phyloP scores from a whole-genome alignment of 2,888 invertebrate species.

The Thecocarcelia acutangulata region DNA sequence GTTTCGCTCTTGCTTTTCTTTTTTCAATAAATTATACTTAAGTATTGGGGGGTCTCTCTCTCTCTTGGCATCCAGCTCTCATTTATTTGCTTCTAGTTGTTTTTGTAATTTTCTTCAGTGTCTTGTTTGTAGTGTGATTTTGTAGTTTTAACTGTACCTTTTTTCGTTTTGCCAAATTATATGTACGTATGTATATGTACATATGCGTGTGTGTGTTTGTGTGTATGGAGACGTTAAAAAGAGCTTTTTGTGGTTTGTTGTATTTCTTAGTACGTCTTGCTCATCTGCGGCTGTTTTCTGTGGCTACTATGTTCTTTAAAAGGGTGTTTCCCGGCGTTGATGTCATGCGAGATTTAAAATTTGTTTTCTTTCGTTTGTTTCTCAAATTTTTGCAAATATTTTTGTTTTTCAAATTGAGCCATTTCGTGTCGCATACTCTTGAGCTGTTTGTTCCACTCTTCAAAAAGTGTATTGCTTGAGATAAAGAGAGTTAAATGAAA shows the following conservation, averaged over 20 bases:
- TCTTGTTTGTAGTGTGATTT: conserved; percentile 45
- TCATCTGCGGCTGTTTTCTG: conserved; percentile 11
- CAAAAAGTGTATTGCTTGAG: not conserved
- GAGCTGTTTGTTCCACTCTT: conserved; percentile 4
- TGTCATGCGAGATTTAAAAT: conserved; percentile 48
- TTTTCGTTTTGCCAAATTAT: conserved; percentile 31
- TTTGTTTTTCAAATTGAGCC: not conserved
- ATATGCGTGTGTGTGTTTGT: not conserved
- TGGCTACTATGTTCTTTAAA: conserved; percentile 35
- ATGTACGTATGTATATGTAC: not conserved
- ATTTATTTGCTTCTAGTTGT: not conserved
- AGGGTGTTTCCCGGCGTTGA: conserved; percentile 67
- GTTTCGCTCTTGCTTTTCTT: not conserved
- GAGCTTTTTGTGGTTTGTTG: conserved; percentile 25
- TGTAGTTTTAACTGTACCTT: conserved; percentile 71
- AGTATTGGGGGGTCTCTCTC: conserved; percentile 43
- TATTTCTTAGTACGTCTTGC: conserved; percentile 33
- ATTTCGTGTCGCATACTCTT: conserved; percentile 23
- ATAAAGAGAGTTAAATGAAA: not conserved
- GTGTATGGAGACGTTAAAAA: conserved; percentile 16
- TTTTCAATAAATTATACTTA: not conserved
- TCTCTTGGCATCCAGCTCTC: conserved; percentile 17
- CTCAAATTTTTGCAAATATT: conserved; percentile 6
- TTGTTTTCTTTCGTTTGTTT: conserved; percentile 6
- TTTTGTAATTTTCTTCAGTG: not conserved